Conservation (phyloP, 2,797 vertebrate genomes). For the Myotis vivesi region DNA sequence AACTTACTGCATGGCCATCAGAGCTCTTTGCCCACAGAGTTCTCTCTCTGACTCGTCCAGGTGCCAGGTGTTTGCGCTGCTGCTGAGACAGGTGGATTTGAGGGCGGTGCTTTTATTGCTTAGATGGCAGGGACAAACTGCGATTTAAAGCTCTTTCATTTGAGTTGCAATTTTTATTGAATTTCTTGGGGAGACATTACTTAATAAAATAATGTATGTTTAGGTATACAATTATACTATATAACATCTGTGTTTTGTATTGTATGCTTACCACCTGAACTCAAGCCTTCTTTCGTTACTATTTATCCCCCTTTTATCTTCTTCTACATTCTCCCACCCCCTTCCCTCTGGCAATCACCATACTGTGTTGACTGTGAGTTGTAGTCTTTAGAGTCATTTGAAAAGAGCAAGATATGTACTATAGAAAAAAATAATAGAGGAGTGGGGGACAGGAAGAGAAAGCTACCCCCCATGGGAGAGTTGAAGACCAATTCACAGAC, state of each 20-base stretch:
- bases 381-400: neutral
- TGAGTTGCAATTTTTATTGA: neutral
- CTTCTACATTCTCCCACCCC: neutral
- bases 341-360: neutral
- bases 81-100: neutral
- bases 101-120: neutral
- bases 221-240: neutral
- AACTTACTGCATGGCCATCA: neutral
- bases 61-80: neutral
- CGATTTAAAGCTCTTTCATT: neutral
- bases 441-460: neutral
- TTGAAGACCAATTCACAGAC: neutral
- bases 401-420: neutral
- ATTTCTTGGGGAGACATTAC: neutral
- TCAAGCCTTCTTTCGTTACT: no score
- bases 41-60: neutral
- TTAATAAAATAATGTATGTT: neutral
- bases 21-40: neutral
- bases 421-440: neutral
- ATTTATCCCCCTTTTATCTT: neutral
- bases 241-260: no score
- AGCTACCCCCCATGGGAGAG: neutral
- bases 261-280: no score
- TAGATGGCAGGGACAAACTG: neutral
- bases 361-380: neutral